Evolutionary conservation across 2,797 vertebrate genomes (phyloP), one percentile per base, ranked within the genome.

Genomic region (Alfaro cultratus): DNA sequence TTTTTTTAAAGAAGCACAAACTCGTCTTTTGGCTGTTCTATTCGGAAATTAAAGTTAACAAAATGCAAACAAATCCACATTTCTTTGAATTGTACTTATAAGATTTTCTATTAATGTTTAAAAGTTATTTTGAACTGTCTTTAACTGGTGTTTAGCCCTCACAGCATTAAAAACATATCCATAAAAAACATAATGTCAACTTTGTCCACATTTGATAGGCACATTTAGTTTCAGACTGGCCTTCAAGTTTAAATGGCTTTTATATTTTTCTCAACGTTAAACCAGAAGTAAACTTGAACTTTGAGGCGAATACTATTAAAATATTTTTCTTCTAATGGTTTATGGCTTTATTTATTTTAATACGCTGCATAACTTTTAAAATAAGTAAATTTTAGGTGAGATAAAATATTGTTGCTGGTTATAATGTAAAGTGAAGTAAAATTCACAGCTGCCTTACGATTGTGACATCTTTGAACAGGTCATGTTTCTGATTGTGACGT

Each of bases 161-260:
- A 31, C 16, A 75, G 23, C n/a, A 45, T 6, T 75, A 57, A 10
- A 64, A 47, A 47, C 18, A 29, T n/a, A 29, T 31, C 12, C 10
- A 34, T 21, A 29, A 18, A 75, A 60, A 12, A 23, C 12, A 4
- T 21, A 1, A n/a, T 31, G 12, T 67, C 68, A 67, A 53, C 60
- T 55, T 31, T 83, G 21, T 80, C 72, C 72, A 85, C 77, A 29
- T 80, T 67, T 88, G 85, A 89, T 87, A 90, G 86, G 85, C 85
- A 85, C 78, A 34, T 74, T 74, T 76, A 91, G 89, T 89, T 82
- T 87, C 91, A 92, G 82, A 93, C 90, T 83, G 90, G 87, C 88
- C 85, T 81, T 67, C 49, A 70, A 80, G 86, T 80, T 70, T 1
- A 72, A 85, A 92, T 91, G 90, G 93, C 86, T 92, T 90, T 84